These are phyloP conservation scores for Rhea americana DNA, from an alignment of 2,113 vertebrate genomes.

Conservation along the genomic window DNA sequence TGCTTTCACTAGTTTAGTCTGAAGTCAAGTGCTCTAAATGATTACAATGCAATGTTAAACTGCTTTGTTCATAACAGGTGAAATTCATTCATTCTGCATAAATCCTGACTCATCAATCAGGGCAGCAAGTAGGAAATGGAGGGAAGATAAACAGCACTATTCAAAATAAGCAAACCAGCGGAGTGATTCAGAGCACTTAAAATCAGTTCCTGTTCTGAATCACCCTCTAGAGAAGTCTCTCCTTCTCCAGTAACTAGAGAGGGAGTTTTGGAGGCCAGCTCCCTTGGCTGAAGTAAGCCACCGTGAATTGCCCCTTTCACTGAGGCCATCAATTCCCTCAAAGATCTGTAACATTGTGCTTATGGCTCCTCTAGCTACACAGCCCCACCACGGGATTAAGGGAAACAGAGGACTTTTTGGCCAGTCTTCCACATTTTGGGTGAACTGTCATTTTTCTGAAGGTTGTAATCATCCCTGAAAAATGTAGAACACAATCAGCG, in stretches of 20 bases:
- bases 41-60: background rate
- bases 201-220: constrained; percentile 15
- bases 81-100: constrained; percentile 45
- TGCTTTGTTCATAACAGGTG: constrained; percentile 50
- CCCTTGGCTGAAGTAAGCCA: background rate
- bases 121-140: constrained; percentile 26
- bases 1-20: constrained; percentile 6
- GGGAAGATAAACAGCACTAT: constrained; percentile 10
- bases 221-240: background rate
- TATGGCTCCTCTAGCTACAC: background rate
- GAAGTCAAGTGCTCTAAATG: background rate
- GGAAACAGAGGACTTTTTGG: background rate
- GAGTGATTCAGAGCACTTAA: constrained; percentile 31
- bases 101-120: constrained; percentile 43
- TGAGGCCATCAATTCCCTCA: background rate
- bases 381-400: background rate
- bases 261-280: background rate
- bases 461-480: background rate
- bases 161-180: constrained; percentile 16
- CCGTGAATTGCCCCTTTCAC: background rate
- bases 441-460: background rate
- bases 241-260: background rate
- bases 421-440: background rate
- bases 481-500: background rate
- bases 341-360: background rate